Base-by-base conservation (phyloP, 2,888 invertebrate species). In the Heliconius hortense region DNA sequence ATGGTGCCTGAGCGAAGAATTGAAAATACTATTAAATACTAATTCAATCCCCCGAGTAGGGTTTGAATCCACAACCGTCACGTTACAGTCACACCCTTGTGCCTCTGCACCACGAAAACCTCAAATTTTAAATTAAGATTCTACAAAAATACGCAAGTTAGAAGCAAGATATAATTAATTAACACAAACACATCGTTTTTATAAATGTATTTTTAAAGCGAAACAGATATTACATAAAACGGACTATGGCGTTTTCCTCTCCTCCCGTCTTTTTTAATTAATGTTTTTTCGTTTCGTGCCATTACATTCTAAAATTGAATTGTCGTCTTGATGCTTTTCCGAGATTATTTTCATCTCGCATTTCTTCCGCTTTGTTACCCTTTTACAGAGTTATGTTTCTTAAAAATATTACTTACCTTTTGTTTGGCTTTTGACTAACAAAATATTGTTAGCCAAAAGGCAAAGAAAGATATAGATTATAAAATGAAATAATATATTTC, bases 221-320 rank as follows among this genome's bases (percentile, higher is more conserved):
- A 8, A 18, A n/a, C 4, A 48, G 26, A 28, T 53, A 35, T 56
- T 69, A 56, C 31, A 24, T 43, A 43, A 28, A 59, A 60, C 18
- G 18, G 11, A 39, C 21, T 60, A 59, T 7, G n/a, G 21, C 24
- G 53, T 56, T 39, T 31, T 26, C 28, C 26, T 48, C 48, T 10
- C n/a, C n/a, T 43, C 60, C 18, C 24, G 59, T 71, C 66, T 53
- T 72, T 53, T 62, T 62, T 75, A 72, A 68, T 72, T 35, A 60
- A 72, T 66, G 59, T 59, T 72, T 72, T 60, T 72, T 43, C 72
- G 26, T 75, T 72, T 68, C 60, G 31, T 35, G 60, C 26, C 67
- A 75, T 75, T 68, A 72, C 72, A 39, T 67, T 48, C 35, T 60
- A 67, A 67, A 72, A 72, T 72, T 62, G 35, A 48, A 72, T 68